Evolutionary conservation across 53 echinoderm and acorn worm genomes (phyloP), one percentile per base, ranked within the genome.

Genomic region (Pentamera pediparva): DNA sequence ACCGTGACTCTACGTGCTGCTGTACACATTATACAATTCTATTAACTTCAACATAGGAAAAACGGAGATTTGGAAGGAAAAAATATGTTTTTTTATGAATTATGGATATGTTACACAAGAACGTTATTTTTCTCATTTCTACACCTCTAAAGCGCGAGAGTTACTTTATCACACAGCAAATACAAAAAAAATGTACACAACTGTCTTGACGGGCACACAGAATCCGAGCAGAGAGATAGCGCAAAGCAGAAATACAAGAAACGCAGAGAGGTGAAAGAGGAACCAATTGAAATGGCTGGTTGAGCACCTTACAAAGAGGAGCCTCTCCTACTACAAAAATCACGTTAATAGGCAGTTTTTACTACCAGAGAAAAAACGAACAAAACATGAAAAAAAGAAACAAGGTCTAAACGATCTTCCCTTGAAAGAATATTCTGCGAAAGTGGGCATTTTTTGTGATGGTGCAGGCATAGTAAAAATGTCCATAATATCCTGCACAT

Each of bases 111-210:
- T 17, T 67, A 67, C 67, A 67, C 30, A 67, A 67, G n/a, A 41
- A 29, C 20, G 43, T 11, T 30, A 40, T 27, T n/a, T n/a, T n/a
- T n/a, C n/a, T 15, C 20, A 29, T 43, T 67, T 67, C 67, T 67
- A 41, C 67, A 43, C 13, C 67, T 67, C 30, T 67, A 67, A n/a
- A n/a, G n/a, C 45, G 39, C 67, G 45, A 67, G 26, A 41, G 41
- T 39, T 65, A 41, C 29, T 38, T 38, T 43, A 6, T 65, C 39
- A 41, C 67, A 65, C 67, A 65, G 67, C 67, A 65, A 65, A 64
- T 41, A n/a, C n/a, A 41, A 65, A 40, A 65, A 65, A 65, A 65
- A 65, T 65, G 39, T 65, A 65, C 67, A 65, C 67, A 40, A 65
- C 43, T 65, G 29, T 54, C 28, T 65, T 65, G 39, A 65, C 67